Conservation (phyloP, 2,888 invertebrate species). For the Pachydiplax longipennis region DNA sequence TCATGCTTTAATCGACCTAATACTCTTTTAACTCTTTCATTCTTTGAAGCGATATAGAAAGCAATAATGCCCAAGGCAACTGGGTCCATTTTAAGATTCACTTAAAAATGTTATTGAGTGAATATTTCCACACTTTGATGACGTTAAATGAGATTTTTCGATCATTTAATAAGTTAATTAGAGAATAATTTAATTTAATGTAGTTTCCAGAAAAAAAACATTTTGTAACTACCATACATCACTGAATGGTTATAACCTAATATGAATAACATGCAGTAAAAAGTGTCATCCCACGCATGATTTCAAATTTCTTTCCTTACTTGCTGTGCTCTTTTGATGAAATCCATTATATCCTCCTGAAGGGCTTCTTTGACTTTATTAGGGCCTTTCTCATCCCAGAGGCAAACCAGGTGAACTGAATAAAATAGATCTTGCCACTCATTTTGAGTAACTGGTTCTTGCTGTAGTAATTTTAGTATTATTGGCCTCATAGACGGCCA, state of each 20-base stretch:
- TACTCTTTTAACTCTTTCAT: too few species aligned
- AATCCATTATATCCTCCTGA: slow-evolving; percentile 91
- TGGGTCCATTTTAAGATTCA: too few species aligned
- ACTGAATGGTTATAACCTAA: neutral
- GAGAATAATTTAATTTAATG: too few species aligned
- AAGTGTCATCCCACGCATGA: neutral
- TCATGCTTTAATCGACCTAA: too few species aligned
- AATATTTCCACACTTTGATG: too few species aligned
- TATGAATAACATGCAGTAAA: neutral
- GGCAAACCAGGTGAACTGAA: slow-evolving; percentile 92
- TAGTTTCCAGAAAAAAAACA: neutral
- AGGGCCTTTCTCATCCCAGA: slow-evolving; percentile 97
- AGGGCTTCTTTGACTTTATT: slow-evolving; percentile 87
- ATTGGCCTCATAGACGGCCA: slow-evolving; percentile 96
- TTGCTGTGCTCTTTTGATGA: slow-evolving; percentile 91
- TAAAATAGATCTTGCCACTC: slow-evolving; percentile 99
- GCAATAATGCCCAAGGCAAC: too few species aligned
- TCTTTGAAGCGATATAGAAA: too few species aligned
- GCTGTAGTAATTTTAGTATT: slow-evolving; percentile 90
- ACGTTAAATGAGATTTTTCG: too few species aligned
- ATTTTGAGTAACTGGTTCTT: slow-evolving; percentile 89
- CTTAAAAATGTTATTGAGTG: too few species aligned
- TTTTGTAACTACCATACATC: neutral
- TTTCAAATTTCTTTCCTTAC: slow-evolving; percentile 56
- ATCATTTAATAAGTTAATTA: too few species aligned